phyloP scores from a whole-genome alignment of 2,113 vertebrate genomes.

The Maccullochella peelii region DNA sequence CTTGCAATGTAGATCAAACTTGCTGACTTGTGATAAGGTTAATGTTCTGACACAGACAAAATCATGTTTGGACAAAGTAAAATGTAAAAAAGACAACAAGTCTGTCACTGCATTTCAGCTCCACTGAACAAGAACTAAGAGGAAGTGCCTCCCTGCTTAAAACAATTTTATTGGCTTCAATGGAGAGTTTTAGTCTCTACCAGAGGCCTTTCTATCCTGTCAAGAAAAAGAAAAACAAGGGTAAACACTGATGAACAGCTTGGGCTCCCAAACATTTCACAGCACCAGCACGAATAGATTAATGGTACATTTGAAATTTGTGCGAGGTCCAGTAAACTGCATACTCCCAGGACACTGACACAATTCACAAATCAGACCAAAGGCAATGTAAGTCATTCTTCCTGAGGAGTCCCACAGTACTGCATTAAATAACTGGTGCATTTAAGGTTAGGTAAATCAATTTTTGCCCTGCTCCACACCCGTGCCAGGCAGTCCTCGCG shows the following conservation, averaged over 20 bases:
- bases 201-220: conserved; percentile 28
- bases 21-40: conserved; percentile 14
- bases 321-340: conserved; percentile 26
- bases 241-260: conserved; percentile 35
- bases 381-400: conserved; percentile 48
- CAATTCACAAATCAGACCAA: conserved; percentile 52
- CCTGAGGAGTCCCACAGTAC: conserved; percentile 20
- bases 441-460: conserved; percentile 58
- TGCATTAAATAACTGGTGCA: conserved; percentile 45
- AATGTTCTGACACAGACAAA: conserved; percentile 28
- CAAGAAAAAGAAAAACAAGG: conserved; percentile 28
- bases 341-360: conserved; percentile 31
- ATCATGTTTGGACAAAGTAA: conserved; percentile 1
- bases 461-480: conserved; percentile 35
- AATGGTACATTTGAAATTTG: conserved; percentile 36
- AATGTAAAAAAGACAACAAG: conserved; percentile 21
- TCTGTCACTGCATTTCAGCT: conserved; percentile 2
- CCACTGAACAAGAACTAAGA: not conserved
- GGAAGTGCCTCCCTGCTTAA: conserved; percentile 7
- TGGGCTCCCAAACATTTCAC: conserved; percentile 24
- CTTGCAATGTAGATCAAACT: conserved; percentile 13
- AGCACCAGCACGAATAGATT: conserved; percentile 31
- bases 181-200: conserved; percentile 17
- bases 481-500: not conserved
- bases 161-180: conserved; percentile 31